These are phyloP conservation scores for Megaceryle maxima DNA, from an alignment of 2,113 vertebrate species.

Conservation along the genomic window DNA sequence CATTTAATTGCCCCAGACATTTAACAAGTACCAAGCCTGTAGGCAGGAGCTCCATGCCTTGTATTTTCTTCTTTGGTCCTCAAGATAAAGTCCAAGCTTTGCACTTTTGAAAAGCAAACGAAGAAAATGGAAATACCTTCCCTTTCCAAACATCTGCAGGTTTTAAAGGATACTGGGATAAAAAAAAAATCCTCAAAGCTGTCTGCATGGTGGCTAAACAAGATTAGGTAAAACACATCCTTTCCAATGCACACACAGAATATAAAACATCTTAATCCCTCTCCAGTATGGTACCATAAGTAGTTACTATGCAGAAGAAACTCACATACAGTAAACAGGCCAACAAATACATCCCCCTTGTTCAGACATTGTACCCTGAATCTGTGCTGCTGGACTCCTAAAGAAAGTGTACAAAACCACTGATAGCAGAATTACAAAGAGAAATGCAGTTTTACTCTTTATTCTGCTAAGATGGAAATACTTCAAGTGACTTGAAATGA, in stretches of 20 bases:
- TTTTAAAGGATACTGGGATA: slow-evolving; percentile 74
- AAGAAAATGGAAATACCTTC: slow-evolving; percentile 79
- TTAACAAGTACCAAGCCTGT: slow-evolving; percentile 79
- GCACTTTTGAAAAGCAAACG: slow-evolving; percentile 59
- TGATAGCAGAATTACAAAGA: background rate
- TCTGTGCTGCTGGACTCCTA: background rate
- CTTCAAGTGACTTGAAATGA: background rate
- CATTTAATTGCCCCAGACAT: slow-evolving; percentile 75
- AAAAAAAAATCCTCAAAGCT: slow-evolving; percentile 80
- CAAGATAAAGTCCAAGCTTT: slow-evolving; percentile 69
- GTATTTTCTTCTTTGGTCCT: slow-evolving; percentile 61
- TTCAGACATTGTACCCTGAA: background rate
- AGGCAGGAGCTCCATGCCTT: slow-evolving; percentile 70
- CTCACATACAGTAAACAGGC: background rate
- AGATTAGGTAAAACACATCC: slow-evolving; percentile 86
- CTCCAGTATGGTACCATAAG: slow-evolving; percentile 33
- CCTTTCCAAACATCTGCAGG: slow-evolving; percentile 71
- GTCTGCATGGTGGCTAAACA: slow-evolving; percentile 83
- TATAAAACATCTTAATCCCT: slow-evolving; percentile 77
- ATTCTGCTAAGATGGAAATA: background rate
- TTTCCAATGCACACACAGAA: slow-evolving; percentile 82
- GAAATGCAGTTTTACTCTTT: background rate
- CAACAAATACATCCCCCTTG: background rate
- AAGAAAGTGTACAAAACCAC: background rate
- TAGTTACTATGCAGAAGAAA: slow-evolving; percentile 44